These are phyloP conservation scores for Psettodes erumei DNA, from an alignment of 2,113 vertebrate species.

Conservation along the genomic window DNA sequence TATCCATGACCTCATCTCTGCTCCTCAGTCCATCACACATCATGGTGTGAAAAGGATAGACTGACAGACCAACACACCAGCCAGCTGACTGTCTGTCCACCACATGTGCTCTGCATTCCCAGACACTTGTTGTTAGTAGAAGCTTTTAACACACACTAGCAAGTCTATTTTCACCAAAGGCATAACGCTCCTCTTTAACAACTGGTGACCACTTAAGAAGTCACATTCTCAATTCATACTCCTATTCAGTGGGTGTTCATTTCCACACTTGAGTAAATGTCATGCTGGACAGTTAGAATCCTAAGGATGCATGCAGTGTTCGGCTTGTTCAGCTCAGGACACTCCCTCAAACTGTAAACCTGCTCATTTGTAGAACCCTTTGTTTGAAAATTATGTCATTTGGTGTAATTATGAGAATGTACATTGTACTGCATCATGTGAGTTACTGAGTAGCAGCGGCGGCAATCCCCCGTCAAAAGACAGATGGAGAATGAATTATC, in stretches of 20 bases:
- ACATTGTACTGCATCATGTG: neutral
- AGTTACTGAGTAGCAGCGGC: neutral
- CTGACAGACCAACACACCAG: slow-evolving; percentile 11
- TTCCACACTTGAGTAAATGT: slow-evolving; percentile 12
- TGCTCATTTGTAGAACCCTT: neutral
- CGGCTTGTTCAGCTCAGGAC: neutral
- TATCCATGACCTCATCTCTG: slow-evolving; percentile 54
- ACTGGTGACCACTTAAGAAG: slow-evolving; percentile 37
- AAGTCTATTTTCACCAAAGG: slow-evolving; percentile 64
- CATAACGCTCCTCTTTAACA: slow-evolving; percentile 37
- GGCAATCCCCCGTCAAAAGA: slow-evolving; percentile 22
- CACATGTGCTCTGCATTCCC: slow-evolving; percentile 66
- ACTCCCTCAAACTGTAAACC: neutral
- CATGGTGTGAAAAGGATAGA: slow-evolving; percentile 50
- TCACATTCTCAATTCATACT: slow-evolving; percentile 21
- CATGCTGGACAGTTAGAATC: neutral
- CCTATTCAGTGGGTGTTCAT: neutral
- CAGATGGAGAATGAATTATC: neutral
- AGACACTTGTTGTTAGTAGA: slow-evolving; percentile 66
- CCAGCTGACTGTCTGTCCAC: slow-evolving; percentile 53
- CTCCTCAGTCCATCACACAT: slow-evolving; percentile 54
- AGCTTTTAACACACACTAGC: slow-evolving; percentile 61
- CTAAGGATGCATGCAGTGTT: neutral
- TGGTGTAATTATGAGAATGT: slow-evolving; percentile 16
- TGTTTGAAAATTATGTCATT: neutral